Percentiles rank a stretch among this genome's conserved stretches.
phyloP scores from a whole-genome alignment of 2,113 vertebrate species.

The Gopherus flavomarginatus region DNA sequence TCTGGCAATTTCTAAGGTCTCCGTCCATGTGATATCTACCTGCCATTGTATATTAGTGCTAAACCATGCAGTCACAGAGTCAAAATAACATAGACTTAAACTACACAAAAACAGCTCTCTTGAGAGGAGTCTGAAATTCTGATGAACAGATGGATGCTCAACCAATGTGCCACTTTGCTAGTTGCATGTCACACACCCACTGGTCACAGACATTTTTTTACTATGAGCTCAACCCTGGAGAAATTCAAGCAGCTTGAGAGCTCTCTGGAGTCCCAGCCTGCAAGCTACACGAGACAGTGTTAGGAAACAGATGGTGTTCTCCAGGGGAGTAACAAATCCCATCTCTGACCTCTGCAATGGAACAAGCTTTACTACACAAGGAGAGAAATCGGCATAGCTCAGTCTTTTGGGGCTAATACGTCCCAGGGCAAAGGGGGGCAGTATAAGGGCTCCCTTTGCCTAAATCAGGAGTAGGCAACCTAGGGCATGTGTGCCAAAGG shows the following conservation, averaged over 20 bases:
- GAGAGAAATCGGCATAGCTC: not conserved
- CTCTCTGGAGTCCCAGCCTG: not conserved
- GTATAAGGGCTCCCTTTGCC: not conserved
- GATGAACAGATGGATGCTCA: not conserved
- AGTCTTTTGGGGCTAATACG: not conserved
- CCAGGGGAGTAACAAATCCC: not conserved
- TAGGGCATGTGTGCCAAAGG: too few species aligned
- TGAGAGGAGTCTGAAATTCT: too few species aligned
- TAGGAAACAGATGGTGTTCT: not conserved
- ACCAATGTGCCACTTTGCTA: not conserved
- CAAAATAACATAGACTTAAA: not conserved
- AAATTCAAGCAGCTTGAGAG: not conserved
- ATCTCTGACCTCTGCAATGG: not conserved
- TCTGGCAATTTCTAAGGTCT: not conserved
- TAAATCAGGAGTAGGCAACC: not conserved
- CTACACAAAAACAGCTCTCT: too few species aligned
- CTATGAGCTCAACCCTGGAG: not conserved
- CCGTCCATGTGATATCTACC: not conserved
- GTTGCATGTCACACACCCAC: not conserved
- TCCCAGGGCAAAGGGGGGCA: not conserved
- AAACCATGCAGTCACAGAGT: not conserved
- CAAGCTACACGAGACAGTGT: not conserved
- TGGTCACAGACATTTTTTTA: not conserved
- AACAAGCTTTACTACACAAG: not conserved
- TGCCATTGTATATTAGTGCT: not conserved